A percentile compares a stretch with the other conserved stretches of the same genome.
These are phyloP conservation scores for Malthinus flaveolus DNA, from an alignment of 2,888 invertebrate species.

Conservation along the genomic window DNA sequence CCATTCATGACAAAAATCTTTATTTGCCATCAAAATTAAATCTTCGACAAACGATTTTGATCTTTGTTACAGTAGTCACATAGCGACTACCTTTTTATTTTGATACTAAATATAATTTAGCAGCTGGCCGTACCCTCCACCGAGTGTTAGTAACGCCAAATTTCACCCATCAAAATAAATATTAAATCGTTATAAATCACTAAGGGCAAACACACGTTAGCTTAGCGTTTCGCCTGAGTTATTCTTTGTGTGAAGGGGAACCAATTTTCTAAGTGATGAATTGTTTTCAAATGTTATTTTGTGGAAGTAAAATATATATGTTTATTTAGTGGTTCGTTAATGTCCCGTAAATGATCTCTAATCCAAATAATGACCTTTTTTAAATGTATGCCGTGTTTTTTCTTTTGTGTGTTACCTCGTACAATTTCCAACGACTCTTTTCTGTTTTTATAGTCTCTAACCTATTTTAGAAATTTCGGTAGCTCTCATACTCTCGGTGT, in stretches of 20 bases:
- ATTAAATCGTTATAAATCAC: constrained; percentile 58
- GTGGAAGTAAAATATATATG: constrained; percentile 44
- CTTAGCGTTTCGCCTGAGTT: constrained; percentile 38
- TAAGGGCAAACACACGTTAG: constrained; percentile 37
- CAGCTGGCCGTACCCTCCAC: constrained; percentile 52
- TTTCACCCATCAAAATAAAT: constrained; percentile 59
- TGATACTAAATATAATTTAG: constrained; percentile 50
- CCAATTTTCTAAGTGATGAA: constrained; percentile 42
- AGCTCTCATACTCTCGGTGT: too few relatives aligned
- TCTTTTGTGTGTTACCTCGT: constrained; percentile 4
- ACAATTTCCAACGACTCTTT: too few relatives aligned
- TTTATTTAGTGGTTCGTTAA: constrained; percentile 41
- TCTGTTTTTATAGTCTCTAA: background rate
- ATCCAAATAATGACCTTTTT: constrained; percentile 13
- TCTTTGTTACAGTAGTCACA: constrained; percentile 33
- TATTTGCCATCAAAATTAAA: constrained; percentile 38
- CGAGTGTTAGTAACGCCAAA: constrained; percentile 56
- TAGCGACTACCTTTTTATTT: constrained; percentile 36
- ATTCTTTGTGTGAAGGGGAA: constrained; percentile 40
- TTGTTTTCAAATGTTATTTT: constrained; percentile 44
- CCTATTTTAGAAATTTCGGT: background rate
- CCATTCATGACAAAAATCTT: constrained; percentile 47
- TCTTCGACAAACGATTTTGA: constrained; percentile 37
- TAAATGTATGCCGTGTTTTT: constrained; percentile 15
- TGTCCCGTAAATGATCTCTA: constrained; percentile 26